A percentile compares a stretch with the other conserved stretches of the same genome.
Conservation (phyloP, 2,113 vertebrate species). For the Mola mola region DNA sequence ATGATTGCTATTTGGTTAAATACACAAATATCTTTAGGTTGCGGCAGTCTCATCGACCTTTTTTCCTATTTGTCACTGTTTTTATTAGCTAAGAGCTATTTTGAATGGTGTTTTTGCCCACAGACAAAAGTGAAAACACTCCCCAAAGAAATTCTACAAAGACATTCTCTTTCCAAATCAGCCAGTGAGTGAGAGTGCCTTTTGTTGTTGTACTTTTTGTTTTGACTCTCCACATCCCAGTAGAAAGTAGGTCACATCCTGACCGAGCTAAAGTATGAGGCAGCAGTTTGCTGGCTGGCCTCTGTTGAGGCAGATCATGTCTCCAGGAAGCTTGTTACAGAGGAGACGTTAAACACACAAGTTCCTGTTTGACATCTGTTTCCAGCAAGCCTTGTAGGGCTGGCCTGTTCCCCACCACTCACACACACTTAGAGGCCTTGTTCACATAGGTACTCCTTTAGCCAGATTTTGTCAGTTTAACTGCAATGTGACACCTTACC, state of each 20-base stretch:
- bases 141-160: too few species aligned
- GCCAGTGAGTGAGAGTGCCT: conserved; percentile 3
- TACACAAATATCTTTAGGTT: too few species aligned
- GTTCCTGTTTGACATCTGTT: conserved; percentile 84
- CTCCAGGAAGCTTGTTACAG: conserved; percentile 85
- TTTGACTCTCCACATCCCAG: conserved; percentile 56
- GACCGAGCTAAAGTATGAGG: conserved; percentile 85
- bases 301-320: conserved; percentile 70
- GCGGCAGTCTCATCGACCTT: too few species aligned
- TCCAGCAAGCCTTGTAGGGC: conserved; percentile 60
- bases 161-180: conserved; percentile 25
- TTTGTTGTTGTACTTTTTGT: conserved; percentile 49
- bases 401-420: neutral
- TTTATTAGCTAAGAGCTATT: too few species aligned
- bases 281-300: conserved; percentile 86
- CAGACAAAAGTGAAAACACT: too few species aligned
- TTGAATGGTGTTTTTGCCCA: too few species aligned
- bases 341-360: conserved; percentile 79
- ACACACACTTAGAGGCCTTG: conserved; percentile 19
- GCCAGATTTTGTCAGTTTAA: conserved; percentile 66
- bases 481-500: conserved; percentile 61
- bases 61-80: too few species aligned
- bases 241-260: conserved; percentile 86
- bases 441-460: conserved; percentile 17
- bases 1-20: too few species aligned